Evolutionary conservation across 1,140 invertebrate species (phyloP).

Genomic region (Zaprionus vittiger): DNA sequence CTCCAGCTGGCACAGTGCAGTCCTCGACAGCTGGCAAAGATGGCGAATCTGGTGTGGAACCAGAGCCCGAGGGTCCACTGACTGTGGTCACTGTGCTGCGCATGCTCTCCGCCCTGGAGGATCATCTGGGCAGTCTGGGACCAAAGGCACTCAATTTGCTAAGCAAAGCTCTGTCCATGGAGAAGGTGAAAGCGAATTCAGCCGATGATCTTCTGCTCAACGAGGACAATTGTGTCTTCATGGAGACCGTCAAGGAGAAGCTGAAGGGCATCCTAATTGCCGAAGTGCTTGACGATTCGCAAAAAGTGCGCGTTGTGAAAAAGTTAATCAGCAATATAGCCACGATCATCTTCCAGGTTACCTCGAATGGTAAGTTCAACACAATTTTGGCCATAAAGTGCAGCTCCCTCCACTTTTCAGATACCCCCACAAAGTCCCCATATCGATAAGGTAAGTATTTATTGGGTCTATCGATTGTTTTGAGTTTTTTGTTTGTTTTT

Average conservation of each 20-base stretch:
- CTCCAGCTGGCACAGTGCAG: constrained; percentile 28
- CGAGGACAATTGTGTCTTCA: constrained; percentile 89
- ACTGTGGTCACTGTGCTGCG: constrained; percentile 90
- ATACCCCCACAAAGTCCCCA: background rate
- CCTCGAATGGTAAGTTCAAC: constrained; percentile 85
- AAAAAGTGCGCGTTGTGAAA: constrained; percentile 83
- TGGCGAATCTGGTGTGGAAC: constrained; percentile 4
- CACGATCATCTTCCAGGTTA: constrained; percentile 87
- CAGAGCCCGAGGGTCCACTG: constrained; percentile 73
- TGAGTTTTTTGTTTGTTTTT: background rate
- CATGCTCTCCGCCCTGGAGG: constrained; percentile 91
- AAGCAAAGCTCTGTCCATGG: constrained; percentile 90
- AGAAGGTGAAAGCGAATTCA: constrained; percentile 88
- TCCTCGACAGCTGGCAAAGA: constrained; percentile 31
- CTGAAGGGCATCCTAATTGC: constrained; percentile 92
- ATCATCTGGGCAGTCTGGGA: constrained; percentile 91
- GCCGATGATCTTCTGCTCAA: constrained; percentile 90
- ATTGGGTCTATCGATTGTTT: background rate
- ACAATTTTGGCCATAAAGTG: background rate
- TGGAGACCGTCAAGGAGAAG: constrained; percentile 94
- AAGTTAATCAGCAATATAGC: constrained; percentile 88
- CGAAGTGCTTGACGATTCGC: constrained; percentile 87
- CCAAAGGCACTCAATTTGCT: constrained; percentile 91
- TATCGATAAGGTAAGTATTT: constrained; percentile 30
- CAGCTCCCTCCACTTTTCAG: background rate